A percentile compares a stretch with the other conserved stretches of the same genome.
Conservation (phyloP, 2,797 vertebrate species). For the Nothura maculosa region DNA sequence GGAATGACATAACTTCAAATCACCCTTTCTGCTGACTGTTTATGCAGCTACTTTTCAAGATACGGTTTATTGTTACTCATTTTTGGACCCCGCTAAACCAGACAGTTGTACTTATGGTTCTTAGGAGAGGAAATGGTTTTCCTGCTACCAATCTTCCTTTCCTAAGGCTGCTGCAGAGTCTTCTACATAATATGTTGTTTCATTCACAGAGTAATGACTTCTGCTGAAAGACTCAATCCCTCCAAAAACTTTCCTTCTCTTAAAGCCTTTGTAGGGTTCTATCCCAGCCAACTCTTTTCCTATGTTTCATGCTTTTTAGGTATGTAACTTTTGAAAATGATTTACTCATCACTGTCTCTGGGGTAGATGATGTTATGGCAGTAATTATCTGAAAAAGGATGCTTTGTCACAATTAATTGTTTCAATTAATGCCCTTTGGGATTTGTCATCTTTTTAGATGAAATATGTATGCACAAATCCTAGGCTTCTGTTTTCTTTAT, state of each 20-base stretch:
- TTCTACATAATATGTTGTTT: not conserved
- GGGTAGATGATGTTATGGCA: not conserved
- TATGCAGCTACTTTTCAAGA: not conserved
- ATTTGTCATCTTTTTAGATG: not conserved
- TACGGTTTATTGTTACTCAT: not conserved
- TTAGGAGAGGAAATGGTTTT: not conserved
- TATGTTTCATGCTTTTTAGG: not conserved
- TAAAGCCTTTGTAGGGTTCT: not conserved
- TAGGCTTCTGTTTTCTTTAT: not conserved
- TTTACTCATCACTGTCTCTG: not conserved
- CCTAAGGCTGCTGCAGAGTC: not conserved
- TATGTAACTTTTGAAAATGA: not conserved
- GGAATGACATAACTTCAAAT: not conserved
- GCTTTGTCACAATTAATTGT: not conserved
- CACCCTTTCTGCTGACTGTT: not conserved
- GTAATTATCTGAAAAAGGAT: not conserved
- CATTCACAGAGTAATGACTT: not conserved
- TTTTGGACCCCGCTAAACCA: not conserved
- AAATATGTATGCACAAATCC: not conserved
- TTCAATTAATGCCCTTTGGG: not conserved
- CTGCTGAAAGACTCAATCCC: not conserved
- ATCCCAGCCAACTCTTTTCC: not conserved
- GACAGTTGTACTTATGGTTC: not conserved
- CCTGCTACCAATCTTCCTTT: not conserved
- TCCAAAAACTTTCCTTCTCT: not conserved